Base-by-base conservation (phyloP, 2,888 invertebrate species). In the Acronicta alni region DNA sequence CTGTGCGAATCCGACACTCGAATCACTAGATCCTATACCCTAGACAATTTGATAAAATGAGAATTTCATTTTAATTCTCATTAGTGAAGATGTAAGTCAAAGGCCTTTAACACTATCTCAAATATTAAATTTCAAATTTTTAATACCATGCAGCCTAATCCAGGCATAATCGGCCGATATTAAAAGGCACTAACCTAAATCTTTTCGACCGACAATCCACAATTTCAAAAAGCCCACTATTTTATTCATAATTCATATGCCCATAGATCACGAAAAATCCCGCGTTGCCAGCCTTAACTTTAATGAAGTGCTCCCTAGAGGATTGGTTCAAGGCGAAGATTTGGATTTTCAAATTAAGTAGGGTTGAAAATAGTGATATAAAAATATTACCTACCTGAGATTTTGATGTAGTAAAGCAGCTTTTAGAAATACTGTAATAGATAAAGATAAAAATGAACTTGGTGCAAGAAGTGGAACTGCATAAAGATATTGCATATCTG, bases 221-320 rank as follows among this genome's bases (percentile, higher is more conserved):
- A 47, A 58, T 58, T 57, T 64, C 48, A 47, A 58, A 63, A 67
- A 35, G 49, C 41, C 41, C 37, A 57, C 17, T 61, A 51, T 57
- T 57, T 65, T 43, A 72, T 47, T 35, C 30, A 60, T 75, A 68
- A 72, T 69, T 74, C 75, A 75, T 63, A 53, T 48, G 26, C 54
- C 57, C 8, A 66, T 74, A 75, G 51, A 75, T 74, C 75, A 75
- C 62, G 55, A 68, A 63, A 75, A 72, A 72, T 75, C 66, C 42
- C n/a, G 15, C 47, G 42, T 65, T 69, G 65, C 74, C 75, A 75
- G 62, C 61, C 30, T 51, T 55, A 48, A 46, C 16, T 69, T 68
- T 48, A 72, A 74, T 72, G 60, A 75, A 74, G 66, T 72, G 72
- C 53, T n/a, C 75, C 41, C 72, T 9, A 2, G 54, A 46, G 74